These are phyloP conservation scores for Chorisops tibialis DNA, from an alignment of 2,888 invertebrate genomes.

Conservation along the genomic window DNA sequence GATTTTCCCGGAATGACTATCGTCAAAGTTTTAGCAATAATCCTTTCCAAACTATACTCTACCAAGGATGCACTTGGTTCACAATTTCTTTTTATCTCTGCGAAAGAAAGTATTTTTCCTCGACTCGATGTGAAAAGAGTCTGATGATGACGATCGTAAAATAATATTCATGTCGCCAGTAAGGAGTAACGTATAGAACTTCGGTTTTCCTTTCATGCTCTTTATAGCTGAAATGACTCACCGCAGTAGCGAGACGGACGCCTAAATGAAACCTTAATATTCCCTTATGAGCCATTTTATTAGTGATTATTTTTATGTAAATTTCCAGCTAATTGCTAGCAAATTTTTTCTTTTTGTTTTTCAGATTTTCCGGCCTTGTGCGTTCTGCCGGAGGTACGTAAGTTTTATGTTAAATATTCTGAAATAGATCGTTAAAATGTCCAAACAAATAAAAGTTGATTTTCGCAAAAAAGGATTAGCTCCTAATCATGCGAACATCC, in stretches of 20 bases:
- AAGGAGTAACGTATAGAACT: too few relatives aligned
- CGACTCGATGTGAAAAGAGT: neutral
- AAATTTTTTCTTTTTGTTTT: neutral
- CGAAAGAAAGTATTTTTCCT: neutral
- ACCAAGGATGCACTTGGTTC: too few relatives aligned
- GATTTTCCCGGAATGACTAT: too few relatives aligned
- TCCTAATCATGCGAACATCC: too few relatives aligned
- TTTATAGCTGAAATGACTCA: neutral
- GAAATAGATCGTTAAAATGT: neutral
- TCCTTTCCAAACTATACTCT: too few relatives aligned
- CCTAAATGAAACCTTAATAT: neutral
- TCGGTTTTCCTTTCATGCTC: too few relatives aligned
- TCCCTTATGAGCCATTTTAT: neutral
- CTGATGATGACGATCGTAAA: too few relatives aligned
- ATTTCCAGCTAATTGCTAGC: neutral
- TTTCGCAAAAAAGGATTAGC: neutral
- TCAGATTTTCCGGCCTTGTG: too few relatives aligned
- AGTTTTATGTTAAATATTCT: too few relatives aligned
- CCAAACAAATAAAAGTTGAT: neutral
- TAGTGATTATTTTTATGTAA: neutral
- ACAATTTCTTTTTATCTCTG: neutral
- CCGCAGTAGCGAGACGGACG: neutral
- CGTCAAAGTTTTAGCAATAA: too few relatives aligned
- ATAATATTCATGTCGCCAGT: too few relatives aligned
- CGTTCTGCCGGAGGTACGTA: too few relatives aligned